These are phyloP conservation scores for Xylocampa areola DNA, from an alignment of 2,888 invertebrate species.

Conservation along the genomic window DNA sequence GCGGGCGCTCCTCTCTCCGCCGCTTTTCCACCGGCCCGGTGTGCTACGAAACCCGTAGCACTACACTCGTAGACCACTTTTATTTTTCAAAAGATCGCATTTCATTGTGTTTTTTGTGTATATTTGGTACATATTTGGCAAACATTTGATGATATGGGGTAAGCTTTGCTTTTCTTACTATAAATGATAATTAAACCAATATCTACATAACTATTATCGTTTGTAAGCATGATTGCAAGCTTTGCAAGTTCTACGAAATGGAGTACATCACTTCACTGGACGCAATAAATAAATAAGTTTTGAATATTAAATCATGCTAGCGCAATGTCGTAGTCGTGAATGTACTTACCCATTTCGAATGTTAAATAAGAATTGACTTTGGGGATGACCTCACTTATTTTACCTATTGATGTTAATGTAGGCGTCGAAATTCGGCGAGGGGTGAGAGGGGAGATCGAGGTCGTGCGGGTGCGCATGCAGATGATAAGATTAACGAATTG, in stretches of 20 bases:
- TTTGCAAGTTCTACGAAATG: slow-evolving; percentile 7
- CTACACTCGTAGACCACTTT: slow-evolving; percentile 76
- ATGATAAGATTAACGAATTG: slow-evolving; percentile 89
- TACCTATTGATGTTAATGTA: slow-evolving; percentile 63
- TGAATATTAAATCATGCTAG: slow-evolving; percentile 3
- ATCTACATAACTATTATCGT: neutral
- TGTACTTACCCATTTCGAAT: slow-evolving; percentile 61
- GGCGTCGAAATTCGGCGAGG: slow-evolving; percentile 81
- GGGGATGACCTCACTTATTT: slow-evolving; percentile 66
- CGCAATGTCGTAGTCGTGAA: slow-evolving; percentile 42
- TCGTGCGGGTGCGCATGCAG: slow-evolving; percentile 83
- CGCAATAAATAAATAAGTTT: neutral
- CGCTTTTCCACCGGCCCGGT: slow-evolving; percentile 72
- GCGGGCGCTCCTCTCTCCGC: slow-evolving; percentile 79
- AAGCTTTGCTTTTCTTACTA: neutral
- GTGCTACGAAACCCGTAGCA: slow-evolving; percentile 66
- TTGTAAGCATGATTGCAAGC: neutral
- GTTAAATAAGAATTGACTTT: slow-evolving; percentile 63
- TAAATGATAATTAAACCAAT: slow-evolving; percentile 1
- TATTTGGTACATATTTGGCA: too few relatives aligned
- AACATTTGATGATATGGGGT: neutral
- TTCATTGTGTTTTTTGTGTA: slow-evolving; percentile 19
- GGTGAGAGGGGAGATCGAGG: slow-evolving; percentile 79
- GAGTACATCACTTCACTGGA: neutral
- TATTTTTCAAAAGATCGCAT: slow-evolving; percentile 41